These are phyloP conservation scores for Aegotheles bennettii DNA, from an alignment of 2,113 vertebrate species.

Conservation along the genomic window DNA sequence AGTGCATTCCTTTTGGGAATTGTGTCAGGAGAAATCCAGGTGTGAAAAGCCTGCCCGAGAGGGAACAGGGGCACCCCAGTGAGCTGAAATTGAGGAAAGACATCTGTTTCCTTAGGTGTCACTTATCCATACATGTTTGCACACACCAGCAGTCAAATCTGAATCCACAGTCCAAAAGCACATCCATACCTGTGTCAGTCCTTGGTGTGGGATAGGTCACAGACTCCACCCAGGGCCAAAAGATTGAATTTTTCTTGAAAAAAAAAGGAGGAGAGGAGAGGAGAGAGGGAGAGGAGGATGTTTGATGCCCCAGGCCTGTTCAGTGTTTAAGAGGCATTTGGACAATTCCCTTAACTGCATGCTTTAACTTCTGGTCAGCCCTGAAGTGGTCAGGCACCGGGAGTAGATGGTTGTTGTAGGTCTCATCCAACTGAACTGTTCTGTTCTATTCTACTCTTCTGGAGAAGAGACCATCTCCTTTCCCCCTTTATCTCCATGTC, in stretches of 20 bases:
- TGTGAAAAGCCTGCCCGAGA: not conserved
- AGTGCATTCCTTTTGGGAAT: not conserved
- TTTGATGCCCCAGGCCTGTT: too few species aligned
- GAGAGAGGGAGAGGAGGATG: too few species aligned
- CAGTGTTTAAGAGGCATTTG: too few species aligned
- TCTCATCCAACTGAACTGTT: not conserved
- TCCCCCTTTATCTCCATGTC: not conserved
- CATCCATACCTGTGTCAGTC: not conserved
- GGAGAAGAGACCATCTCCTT: not conserved
- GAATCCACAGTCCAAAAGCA: not conserved
- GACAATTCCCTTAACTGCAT: too few species aligned
- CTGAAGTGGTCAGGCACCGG: too few species aligned
- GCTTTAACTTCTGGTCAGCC: too few species aligned
- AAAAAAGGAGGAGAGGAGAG: too few species aligned
- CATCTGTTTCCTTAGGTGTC: not conserved
- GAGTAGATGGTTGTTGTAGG: not conserved
- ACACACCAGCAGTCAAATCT: not conserved
- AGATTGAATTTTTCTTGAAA: not conserved
- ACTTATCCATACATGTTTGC: not conserved
- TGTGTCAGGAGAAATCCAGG: not conserved
- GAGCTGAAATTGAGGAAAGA: not conserved
- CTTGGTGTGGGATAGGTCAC: fast-evolving
- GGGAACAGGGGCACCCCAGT: not conserved
- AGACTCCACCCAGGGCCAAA: not conserved
- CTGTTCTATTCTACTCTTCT: not conserved